Conservation (phyloP, 2,113 vertebrate species). For the Hemiscyllium ocellatum region DNA sequence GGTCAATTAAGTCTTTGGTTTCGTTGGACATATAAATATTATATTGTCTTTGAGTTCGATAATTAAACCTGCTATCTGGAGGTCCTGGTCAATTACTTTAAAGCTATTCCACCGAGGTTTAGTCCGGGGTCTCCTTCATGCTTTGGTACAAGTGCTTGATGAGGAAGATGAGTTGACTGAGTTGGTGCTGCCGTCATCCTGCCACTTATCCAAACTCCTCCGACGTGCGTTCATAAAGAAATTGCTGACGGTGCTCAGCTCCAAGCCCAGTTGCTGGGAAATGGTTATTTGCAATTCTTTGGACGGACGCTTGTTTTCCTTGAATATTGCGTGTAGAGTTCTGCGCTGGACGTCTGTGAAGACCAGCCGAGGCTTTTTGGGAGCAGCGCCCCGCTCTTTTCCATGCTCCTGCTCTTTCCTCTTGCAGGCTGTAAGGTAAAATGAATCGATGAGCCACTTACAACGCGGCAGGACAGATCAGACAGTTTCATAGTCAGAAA, state of each 20-base stretch:
- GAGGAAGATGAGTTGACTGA: slow-evolving; percentile 75
- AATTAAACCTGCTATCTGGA: slow-evolving; percentile 90
- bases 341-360: slow-evolving; percentile 97
- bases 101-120: slow-evolving; percentile 79
- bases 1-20: slow-evolving; percentile 97
- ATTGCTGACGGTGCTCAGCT: slow-evolving; percentile 97
- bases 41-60: slow-evolving; percentile 76
- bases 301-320: slow-evolving; percentile 98
- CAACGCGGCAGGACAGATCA: background rate
- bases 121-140: slow-evolving; percentile 80
- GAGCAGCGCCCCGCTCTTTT: slow-evolving; percentile 77
- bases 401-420: slow-evolving; percentile 95
- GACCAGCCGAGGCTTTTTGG: slow-evolving; percentile 93
- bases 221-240: slow-evolving; percentile 99
- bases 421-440: slow-evolving; percentile 77
- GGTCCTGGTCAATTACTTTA: slow-evolving; percentile 69
- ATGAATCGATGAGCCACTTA: background rate
- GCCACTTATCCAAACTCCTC: slow-evolving; percentile 97
- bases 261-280: slow-evolving; percentile 95
- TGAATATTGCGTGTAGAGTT: slow-evolving; percentile 99
- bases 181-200: slow-evolving; percentile 85
- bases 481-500: background rate
- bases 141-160: slow-evolving; percentile 97
- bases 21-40: slow-evolving; percentile 99
- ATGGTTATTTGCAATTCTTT: slow-evolving; percentile 99